These are phyloP conservation scores for Anoplopoma fimbria DNA, from an alignment of 2,113 vertebrate genomes.

Conservation along the genomic window DNA sequence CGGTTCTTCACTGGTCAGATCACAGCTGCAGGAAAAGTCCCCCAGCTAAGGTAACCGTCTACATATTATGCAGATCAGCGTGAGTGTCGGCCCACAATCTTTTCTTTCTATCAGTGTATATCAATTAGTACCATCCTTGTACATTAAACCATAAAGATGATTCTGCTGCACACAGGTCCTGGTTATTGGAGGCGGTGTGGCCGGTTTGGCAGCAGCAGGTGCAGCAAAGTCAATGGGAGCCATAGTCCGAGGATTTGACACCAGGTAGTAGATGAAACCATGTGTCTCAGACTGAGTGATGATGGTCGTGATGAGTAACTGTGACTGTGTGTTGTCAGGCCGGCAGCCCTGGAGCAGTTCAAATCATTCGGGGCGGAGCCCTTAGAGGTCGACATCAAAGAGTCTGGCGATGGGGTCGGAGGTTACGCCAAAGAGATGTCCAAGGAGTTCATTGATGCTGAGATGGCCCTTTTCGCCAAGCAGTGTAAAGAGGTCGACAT, in stretches of 20 bases:
- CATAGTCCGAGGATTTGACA: conserved; percentile 87
- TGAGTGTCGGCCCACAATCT: not conserved
- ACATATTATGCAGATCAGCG: not conserved
- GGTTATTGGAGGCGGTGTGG: conserved; percentile 87
- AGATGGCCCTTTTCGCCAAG: conserved; percentile 83
- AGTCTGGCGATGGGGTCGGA: conserved; percentile 82
- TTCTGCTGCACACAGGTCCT: conserved; percentile 76
- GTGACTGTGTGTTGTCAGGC: conserved; percentile 57
- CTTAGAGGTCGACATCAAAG: conserved; percentile 79
- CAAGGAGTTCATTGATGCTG: conserved; percentile 84
- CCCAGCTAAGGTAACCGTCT: conserved; percentile 78
- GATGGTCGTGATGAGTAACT: not conserved
- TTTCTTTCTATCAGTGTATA: not conserved
- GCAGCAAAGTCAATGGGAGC: conserved; percentile 89
- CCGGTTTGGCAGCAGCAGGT: conserved; percentile 86
- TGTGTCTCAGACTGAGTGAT: not conserved
- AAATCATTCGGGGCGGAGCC: conserved; percentile 85
- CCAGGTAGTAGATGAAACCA: conserved; percentile 70
- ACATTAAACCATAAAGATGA: not conserved
- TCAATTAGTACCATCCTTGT: not conserved
- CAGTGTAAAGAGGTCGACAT: conserved; percentile 84
- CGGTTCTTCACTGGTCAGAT: conserved; percentile 85
- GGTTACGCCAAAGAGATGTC: conserved; percentile 86
- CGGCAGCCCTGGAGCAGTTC: conserved; percentile 84
- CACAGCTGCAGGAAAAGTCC: conserved; percentile 83